phyloP scores from a whole-genome alignment of 2,797 vertebrate genomes.

The Propithecus perrieri region DNA sequence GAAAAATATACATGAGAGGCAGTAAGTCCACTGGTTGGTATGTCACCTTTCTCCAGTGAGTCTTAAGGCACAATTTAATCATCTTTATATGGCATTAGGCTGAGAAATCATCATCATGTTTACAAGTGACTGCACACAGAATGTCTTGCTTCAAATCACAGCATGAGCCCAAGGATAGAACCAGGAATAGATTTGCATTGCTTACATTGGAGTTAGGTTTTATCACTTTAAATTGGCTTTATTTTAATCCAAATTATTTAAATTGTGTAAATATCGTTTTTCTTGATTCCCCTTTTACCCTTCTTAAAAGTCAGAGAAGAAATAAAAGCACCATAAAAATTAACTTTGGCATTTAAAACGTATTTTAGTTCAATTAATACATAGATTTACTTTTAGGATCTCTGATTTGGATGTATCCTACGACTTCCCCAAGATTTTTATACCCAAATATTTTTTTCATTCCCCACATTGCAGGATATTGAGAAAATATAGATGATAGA shows the following conservation, averaged over 20 bases:
- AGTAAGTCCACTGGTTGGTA: background rate
- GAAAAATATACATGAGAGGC: background rate
- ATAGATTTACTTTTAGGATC: background rate
- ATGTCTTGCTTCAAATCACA: background rate
- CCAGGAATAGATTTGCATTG: background rate
- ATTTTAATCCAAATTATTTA: background rate
- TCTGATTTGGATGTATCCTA: constrained; percentile 7
- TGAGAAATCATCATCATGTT: background rate
- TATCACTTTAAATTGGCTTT: background rate
- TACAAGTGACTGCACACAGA: background rate
- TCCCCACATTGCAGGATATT: background rate
- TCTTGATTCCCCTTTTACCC: background rate
- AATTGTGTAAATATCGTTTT: background rate
- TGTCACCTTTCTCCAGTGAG: background rate
- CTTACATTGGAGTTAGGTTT: background rate
- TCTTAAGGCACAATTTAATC: background rate
- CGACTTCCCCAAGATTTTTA: background rate
- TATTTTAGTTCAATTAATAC: background rate
- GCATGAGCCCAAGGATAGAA: background rate
- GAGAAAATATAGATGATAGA: background rate
- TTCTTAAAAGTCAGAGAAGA: background rate
- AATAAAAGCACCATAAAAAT: constrained; percentile 9
- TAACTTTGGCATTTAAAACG: background rate
- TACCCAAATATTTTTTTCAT: constrained; percentile 1
- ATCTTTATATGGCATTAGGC: background rate